Conservation (phyloP, 2,888 invertebrate genomes). For the Lordiphosa fenestrarum region DNA sequence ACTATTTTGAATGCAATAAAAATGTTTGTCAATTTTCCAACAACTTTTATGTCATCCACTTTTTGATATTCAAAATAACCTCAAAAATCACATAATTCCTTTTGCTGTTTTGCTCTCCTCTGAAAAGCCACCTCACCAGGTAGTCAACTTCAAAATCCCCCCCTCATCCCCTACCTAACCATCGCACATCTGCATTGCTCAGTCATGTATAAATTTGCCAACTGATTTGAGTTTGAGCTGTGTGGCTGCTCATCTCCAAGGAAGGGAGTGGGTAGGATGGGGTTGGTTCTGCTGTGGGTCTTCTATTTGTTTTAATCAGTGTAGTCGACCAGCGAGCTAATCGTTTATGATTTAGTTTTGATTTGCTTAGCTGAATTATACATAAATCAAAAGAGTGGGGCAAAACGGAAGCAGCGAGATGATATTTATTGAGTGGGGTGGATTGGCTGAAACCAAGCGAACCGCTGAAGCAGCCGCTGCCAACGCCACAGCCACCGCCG, state of each 20-base stretch:
- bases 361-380: conserved; percentile 55
- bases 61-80: conserved; percentile 10
- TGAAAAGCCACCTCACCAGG: conserved; percentile 18
- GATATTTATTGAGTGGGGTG: neutral
- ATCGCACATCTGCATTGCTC: conserved; percentile 63
- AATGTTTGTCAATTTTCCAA: no score
- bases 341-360: conserved; percentile 73
- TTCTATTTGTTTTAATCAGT: conserved; percentile 64
- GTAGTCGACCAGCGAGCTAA: conserved; percentile 60
- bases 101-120: conserved; percentile 13
- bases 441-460: conserved; percentile 7
- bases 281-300: neutral
- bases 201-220: conserved; percentile 60
- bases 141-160: conserved; percentile 18
- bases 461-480: conserved; percentile 12
- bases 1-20: no score
- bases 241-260: conserved; percentile 9
- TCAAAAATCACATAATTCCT: conserved; percentile 33
- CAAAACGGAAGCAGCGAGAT: neutral
- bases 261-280: neutral
- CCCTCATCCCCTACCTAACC: conserved; percentile 10
- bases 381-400: conserved; percentile 36
- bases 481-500: conserved; percentile 58
- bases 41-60: neutral
- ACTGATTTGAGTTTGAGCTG: conserved; percentile 60